Percentiles rank a stretch among this genome's conserved stretches.
Conservation (phyloP, 2,113 vertebrate species). For the Oryzias javanicus region DNA sequence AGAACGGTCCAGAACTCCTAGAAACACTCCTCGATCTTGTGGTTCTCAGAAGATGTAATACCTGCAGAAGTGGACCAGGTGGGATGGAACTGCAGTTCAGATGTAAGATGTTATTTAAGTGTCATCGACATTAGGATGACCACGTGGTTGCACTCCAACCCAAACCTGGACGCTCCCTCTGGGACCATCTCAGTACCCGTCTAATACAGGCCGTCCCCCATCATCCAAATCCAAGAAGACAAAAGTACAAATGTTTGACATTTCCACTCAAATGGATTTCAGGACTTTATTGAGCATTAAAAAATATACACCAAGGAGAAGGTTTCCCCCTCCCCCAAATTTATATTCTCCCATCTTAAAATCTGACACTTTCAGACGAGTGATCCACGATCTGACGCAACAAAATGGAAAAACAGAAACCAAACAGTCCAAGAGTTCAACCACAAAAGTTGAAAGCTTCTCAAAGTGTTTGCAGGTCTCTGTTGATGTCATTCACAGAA, state of each 20-base stretch:
- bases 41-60: too few relatives aligned
- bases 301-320: slow-evolving; percentile 98
- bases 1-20: too few relatives aligned
- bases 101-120: too few relatives aligned
- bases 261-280: slow-evolving; percentile 84
- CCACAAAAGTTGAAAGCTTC: slow-evolving; percentile 78
- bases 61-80: too few relatives aligned
- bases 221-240: slow-evolving; percentile 45
- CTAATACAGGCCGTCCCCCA: slow-evolving; percentile 9
- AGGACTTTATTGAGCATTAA: slow-evolving; percentile 92
- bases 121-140: too few relatives aligned
- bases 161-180: too few relatives aligned
- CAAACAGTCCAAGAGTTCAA: slow-evolving; percentile 78
- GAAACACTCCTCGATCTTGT: too few relatives aligned
- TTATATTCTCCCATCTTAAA: slow-evolving; percentile 75
- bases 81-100: too few relatives aligned
- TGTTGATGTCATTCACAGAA: slow-evolving; percentile 54
- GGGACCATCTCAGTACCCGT: too few relatives aligned
- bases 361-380: slow-evolving; percentile 76
- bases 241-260: slow-evolving; percentile 74
- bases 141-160: too few relatives aligned
- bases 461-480: slow-evolving; percentile 73
- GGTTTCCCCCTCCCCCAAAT: slow-evolving; percentile 73
- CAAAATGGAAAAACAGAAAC: slow-evolving; percentile 49
- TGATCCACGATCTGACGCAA: slow-evolving; percentile 81